Conservation (phyloP, 2,888 invertebrate genomes). For the Yponomeuta plumbellus region DNA sequence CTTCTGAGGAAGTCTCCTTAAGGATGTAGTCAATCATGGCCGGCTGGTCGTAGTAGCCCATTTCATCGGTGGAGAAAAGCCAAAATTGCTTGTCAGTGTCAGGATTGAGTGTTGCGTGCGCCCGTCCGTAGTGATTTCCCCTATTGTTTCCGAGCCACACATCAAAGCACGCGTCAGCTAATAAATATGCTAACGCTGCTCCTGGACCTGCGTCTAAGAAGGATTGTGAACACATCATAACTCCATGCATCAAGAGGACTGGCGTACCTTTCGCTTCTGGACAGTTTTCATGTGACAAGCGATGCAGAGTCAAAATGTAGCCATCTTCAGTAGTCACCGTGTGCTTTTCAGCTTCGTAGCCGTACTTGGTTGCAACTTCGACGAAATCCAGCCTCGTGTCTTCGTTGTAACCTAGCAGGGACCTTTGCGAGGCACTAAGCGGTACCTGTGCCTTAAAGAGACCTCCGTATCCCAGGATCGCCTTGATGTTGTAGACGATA, state of each 20-base stretch:
- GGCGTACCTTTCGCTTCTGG: background rate
- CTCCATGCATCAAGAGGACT: constrained; percentile 13
- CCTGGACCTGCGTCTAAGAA: constrained; percentile 12
- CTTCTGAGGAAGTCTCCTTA: background rate
- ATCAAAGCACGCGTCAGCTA: constrained; percentile 1
- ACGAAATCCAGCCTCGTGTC: background rate
- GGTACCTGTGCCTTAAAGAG: too few species aligned
- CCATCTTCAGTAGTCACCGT: constrained; percentile 16
- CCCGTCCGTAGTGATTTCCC: constrained; percentile 6
- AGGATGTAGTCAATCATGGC: constrained; percentile 13
- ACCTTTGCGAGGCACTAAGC: too few species aligned
- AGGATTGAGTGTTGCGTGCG: background rate
- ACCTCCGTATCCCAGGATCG: too few species aligned
- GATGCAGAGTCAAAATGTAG: constrained; percentile 6
- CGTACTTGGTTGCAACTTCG: constrained; percentile 1
- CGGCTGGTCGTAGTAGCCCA: constrained; percentile 15
- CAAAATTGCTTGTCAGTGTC: constrained; percentile 15
- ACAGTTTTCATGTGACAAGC: background rate
- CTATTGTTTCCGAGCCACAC: constrained; percentile 8
- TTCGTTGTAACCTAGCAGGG: background rate
- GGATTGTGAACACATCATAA: constrained; percentile 11
- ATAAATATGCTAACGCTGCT: background rate
- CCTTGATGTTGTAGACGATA: too few species aligned
- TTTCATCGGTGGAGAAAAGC: constrained; percentile 16
- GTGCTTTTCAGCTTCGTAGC: constrained; percentile 1